Conservation (phyloP, 2,888 invertebrate genomes). For the Norana najaformis region DNA sequence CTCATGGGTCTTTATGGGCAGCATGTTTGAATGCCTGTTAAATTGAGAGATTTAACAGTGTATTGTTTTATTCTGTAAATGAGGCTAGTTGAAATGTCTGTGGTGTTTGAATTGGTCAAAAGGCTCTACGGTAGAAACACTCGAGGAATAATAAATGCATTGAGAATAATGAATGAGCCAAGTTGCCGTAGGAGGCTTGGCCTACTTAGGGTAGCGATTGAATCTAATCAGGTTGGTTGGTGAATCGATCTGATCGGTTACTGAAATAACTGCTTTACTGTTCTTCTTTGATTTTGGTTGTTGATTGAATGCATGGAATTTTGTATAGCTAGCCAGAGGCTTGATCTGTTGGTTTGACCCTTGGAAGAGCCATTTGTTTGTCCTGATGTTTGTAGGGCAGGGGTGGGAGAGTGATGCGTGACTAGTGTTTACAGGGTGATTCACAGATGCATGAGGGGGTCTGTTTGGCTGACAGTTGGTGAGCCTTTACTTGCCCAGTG, state of each 20-base stretch:
- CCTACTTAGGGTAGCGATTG: not conserved
- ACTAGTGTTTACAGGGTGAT: not conserved
- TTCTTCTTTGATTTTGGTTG: not conserved
- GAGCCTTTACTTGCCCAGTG: not conserved
- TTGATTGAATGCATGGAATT: not conserved
- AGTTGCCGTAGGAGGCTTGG: not conserved
- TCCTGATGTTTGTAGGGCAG: not conserved
- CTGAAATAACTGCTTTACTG: not conserved
- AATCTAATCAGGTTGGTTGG: not conserved
- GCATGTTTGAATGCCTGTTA: no score
- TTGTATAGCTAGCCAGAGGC: not conserved
- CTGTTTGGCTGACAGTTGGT: not conserved
- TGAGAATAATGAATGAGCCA: not conserved
- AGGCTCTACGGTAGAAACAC: not conserved
- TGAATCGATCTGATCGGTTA: not conserved
- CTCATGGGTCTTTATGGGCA: no score
- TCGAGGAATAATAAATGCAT: not conserved
- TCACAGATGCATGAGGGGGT: not conserved
- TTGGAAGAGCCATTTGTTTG: not conserved
- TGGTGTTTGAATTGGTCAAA: not conserved
- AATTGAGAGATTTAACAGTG: not conserved
- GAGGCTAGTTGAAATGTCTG: not conserved
- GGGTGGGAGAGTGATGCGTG: not conserved
- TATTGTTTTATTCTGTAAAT: not conserved
- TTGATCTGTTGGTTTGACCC: not conserved